phyloP scores from a whole-genome alignment of 2,113 vertebrate species.

The Diadophis punctatus region DNA sequence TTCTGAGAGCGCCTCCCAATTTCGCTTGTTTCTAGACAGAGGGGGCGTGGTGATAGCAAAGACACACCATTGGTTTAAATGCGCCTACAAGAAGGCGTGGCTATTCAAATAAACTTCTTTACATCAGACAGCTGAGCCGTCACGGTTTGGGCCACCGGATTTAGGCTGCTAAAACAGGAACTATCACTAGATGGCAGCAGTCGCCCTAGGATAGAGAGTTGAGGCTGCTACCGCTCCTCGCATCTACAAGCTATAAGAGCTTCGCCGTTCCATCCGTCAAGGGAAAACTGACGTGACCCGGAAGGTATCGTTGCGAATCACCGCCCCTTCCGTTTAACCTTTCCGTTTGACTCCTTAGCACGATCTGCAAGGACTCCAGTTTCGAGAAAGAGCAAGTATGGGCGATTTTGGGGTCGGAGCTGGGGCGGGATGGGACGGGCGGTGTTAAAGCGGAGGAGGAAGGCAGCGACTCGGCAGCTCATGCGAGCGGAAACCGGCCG shows the following conservation, averaged over 20 bases:
- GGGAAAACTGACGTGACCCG: neutral
- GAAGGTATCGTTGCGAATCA: neutral
- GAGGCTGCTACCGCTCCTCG: neutral
- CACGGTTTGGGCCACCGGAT: neutral
- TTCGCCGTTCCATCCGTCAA: fast-evolving
- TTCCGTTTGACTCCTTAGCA: neutral
- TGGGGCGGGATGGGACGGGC: neutral
- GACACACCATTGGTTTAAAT: neutral
- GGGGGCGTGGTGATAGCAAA: neutral
- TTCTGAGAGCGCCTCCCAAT: neutral
- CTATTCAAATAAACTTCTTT: neutral
- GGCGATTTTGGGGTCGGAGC: neutral
- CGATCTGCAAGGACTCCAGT: neutral
- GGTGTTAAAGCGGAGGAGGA: neutral
- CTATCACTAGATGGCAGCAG: neutral
- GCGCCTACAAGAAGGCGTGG: neutral
- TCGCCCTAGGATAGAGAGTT: neutral
- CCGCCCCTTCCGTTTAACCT: neutral
- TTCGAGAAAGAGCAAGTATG: neutral
- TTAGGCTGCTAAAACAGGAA: neutral
- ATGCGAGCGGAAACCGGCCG: neutral
- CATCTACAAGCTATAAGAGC: neutral
- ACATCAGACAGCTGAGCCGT: neutral
- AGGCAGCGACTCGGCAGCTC: neutral
- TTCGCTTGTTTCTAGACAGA: neutral